Conservation (phyloP, 2,888 invertebrate genomes). For the Ptychoptera contaminata region DNA sequence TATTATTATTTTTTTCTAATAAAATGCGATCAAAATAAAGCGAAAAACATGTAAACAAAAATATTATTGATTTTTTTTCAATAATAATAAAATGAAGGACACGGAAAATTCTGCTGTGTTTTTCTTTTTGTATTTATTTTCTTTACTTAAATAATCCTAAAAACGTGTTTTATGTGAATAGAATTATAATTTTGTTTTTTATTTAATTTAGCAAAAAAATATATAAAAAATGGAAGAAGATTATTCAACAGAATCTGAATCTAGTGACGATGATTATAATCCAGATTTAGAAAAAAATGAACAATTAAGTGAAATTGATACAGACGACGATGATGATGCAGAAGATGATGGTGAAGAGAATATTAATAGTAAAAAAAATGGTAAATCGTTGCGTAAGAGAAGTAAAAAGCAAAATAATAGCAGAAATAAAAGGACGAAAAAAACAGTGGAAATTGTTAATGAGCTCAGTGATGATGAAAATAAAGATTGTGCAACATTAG, state of each 20-base stretch:
- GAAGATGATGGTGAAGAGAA: constrained; percentile 23
- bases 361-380: constrained; percentile 17
- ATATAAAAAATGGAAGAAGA: constrained; percentile 33
- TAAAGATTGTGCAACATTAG: constrained; percentile 16
- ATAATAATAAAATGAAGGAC: too few species aligned
- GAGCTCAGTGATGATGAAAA: constrained; percentile 21
- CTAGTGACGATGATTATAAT: constrained; percentile 64
- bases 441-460: constrained; percentile 3
- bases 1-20: too few species aligned
- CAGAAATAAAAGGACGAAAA: constrained; percentile 12
- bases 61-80: too few species aligned
- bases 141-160: too few species aligned
- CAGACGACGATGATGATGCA: constrained; percentile 42
- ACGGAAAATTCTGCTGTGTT: neutral
- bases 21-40: too few species aligned
- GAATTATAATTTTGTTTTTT: constrained; percentile 4
- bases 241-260: constrained; percentile 48
- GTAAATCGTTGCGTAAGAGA: constrained; percentile 15
- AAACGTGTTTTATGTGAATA: too few species aligned
- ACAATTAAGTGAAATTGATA: constrained; percentile 35
- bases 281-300: constrained; percentile 39
- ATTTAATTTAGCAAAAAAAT: constrained; percentile 13
- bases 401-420: constrained; percentile 12
- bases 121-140: neutral
- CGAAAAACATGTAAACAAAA: too few species aligned